phyloP scores from a whole-genome alignment of 2,113 vertebrate genomes.

The Apodemus speciosus region DNA sequence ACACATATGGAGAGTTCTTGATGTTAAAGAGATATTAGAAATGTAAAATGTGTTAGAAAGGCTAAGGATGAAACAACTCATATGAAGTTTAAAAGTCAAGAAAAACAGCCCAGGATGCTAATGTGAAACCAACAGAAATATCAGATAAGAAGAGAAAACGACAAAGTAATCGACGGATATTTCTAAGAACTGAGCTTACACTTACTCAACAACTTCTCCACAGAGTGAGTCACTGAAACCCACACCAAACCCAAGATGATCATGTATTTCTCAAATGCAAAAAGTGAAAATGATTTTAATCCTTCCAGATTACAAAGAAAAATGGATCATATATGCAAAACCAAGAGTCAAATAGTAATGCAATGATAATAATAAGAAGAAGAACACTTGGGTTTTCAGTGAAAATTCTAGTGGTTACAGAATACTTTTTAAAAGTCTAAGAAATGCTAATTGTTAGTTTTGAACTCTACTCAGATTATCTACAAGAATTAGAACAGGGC shows the following conservation, averaged over 20 bases:
- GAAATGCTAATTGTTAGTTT: background rate
- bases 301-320: constrained; percentile 42
- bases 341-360: constrained; percentile 13
- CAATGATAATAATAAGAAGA: background rate
- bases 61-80: background rate
- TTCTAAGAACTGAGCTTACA: constrained; percentile 6
- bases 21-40: constrained; percentile 39
- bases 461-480: background rate
- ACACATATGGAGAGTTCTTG: background rate
- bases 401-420: background rate
- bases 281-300: constrained; percentile 29
- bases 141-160: constrained; percentile 28
- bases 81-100: background rate
- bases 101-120: background rate
- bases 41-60: constrained; percentile 2
- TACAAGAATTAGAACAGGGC: background rate
- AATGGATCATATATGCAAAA: background rate
- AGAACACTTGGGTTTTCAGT: background rate
- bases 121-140: constrained; percentile 15
- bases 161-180: constrained; percentile 10
- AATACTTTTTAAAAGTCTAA: constrained; percentile 22
- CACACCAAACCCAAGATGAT: constrained; percentile 20
- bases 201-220: background rate
- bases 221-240: constrained; percentile 1
- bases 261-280: background rate